Evolutionary conservation across 2,797 vertebrate genomes (phyloP), one percentile per base, ranked within the genome.

Genomic region (Gallirallus australis): DNA sequence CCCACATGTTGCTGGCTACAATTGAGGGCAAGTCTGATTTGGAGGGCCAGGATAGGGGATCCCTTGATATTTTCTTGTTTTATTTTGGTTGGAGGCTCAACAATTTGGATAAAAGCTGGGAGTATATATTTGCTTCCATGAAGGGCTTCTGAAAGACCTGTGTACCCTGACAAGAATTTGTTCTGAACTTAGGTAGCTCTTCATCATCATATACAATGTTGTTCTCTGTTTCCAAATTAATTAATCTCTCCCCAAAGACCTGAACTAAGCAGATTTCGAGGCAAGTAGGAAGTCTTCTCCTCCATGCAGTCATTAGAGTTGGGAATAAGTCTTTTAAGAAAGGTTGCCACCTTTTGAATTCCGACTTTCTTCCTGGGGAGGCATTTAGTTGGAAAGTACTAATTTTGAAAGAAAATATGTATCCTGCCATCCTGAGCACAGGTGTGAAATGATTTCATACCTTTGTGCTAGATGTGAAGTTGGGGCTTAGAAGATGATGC

Each of bases 111-210:
- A 57, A 53, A 40, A 93, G 13, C 15, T 35, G 5, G 7, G 8
- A 12, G 3, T 0, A 0, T 23, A 12, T 6, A 8, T 56, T 47
- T 28, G 19, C 24, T 82, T 40, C n/a, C 11, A 7, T 7, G 15
- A 61, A 64, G 30, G 37, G 18, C 21, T 82, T 66, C 19, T 28
- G 10, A 53, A 84, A 78, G 60, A 23, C 15, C 30, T 30, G 18
- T 9, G 47, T 42, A 17, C 5, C 21, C 39, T 47, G 47, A 40
- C 6, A 70, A 80, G 52, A 19, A 50, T 54, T 80, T 86, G 14
- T 73, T 82, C 48, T 75, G 71, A 85, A 52, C 4, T 50, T 45
- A 15, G 0, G 0, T 1, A 63, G 17, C 35, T 73, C 39, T 37
- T 77, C 48, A 70, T 68, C 12, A 10, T 56, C 35, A 6, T 52